Base-by-base conservation (phyloP, 2,113 vertebrate genomes). In the Carassius gibelio region DNA sequence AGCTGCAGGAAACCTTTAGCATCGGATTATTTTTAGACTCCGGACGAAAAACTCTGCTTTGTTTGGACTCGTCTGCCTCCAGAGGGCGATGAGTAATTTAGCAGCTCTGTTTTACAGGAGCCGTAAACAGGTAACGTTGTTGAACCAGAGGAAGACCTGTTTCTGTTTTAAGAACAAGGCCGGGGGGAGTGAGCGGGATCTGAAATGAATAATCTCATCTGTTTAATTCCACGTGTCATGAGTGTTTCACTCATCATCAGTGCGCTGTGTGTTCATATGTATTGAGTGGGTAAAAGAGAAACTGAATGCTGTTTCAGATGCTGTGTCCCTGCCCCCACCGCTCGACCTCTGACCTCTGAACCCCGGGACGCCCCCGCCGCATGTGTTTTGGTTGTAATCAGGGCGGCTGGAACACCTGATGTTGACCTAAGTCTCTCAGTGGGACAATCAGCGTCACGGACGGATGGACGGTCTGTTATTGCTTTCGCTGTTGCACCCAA, bases 321-420 rank as follows among this genome's bases (percentile, higher is more conserved):
- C 64, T 48, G 15, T 34, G 15, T 14, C 14, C 68, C 55, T 26
- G 21, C 77, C 75, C 68, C 71, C 82, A 75, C 91, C 90, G 84
- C 89, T 91, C 90, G 89, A 94, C 94, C 91, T 90, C 61, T 93
- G 95, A 95, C 94, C 95, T 69, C 21, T 15, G 92, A 94, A 95
- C 95, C 95, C 90, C 77, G 77, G 92, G 93, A 93, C 93, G 92
- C 91, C 88, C 88, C 91, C 88, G 90, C 94, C 94, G 95, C 93
- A 93, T 92, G 92, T 93, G 91, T 91, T 92, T 92, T 93, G 94
- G 94, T 95, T 93, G 94, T 97, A 97, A 97, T 97, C 96, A 97
- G 94, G 86, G 90, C 38, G 91, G 91, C 90, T 87, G 88, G 90
- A 90, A 91, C 90, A 90, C 77, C 91, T 93, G 92, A 88, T 88